Base-by-base conservation (phyloP, 2,113 vertebrate species). In the Melierax canorus region DNA sequence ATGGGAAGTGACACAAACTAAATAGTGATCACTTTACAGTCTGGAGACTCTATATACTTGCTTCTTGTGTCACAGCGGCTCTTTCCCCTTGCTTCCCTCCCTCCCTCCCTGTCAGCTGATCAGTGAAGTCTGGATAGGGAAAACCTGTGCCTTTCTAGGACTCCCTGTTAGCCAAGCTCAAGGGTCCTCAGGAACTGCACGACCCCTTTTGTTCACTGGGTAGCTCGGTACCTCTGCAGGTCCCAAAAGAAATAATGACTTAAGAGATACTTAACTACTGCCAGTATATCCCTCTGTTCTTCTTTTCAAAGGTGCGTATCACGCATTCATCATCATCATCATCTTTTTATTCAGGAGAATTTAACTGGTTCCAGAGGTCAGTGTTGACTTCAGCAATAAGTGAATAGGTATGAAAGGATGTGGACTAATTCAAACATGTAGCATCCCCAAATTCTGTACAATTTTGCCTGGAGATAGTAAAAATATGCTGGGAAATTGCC, bases 1-100 rank as follows among this genome's bases (percentile, higher is more conserved):
- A 97, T 88, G 95, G 95, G 95, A 98, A 97, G 95, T 87, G 89
- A 87, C 88, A 94, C 91, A 91, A 94, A 97, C 75, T 96, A 96
- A 97, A 96, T 87, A 98, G 95, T 73, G 94, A 97, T 97, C 88
- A 92, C 79, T 98, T 97, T 86, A 92, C 75, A 93, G 60, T 95
- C 95, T 95, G 82, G 75, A 96, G 63, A 78, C 59, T 90, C 69
- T 72, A 84, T 83, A n/a, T 56, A 43, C 46, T 81, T 81, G 67
- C 38, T 90, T 50, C 50, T 79, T 46, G 34, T 75, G 83, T 78
- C 51, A 59, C 10, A 68, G 79, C 7, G 9, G 20, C 60, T 80
- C 67, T 94, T 73, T 19, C 22, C 9, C 22, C 43, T 75, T 59
- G 16, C 36, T 75, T 75, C 16, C 23, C 13, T 36, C 15, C 51